Conservation (phyloP, 2,888 invertebrate genomes). For the Lysandra coridon region DNA sequence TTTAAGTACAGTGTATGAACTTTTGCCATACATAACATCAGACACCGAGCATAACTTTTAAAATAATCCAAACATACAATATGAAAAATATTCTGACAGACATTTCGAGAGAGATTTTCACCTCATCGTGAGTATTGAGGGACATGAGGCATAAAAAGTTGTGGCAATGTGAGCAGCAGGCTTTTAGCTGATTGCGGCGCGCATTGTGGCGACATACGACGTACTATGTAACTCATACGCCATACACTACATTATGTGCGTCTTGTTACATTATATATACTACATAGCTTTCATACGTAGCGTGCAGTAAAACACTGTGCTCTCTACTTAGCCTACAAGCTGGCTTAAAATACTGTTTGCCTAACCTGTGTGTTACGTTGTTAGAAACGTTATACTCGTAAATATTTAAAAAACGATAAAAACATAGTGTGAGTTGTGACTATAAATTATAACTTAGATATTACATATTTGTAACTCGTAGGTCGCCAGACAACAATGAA, state of each 20-base stretch:
- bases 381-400: too few species aligned
- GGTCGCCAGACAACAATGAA: not conserved
- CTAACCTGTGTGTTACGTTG: too few species aligned
- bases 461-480: not conserved
- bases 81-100: not conserved
- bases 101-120: not conserved
- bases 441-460: not conserved
- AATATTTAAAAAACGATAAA: too few species aligned
- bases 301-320: not conserved
- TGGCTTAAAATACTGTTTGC: too few species aligned
- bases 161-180: slow-evolving; percentile 29
- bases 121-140: not conserved
- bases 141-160: slow-evolving; percentile 1
- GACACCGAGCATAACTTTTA: too few species aligned
- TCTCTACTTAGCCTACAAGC: too few species aligned
- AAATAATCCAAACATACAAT: too few species aligned
- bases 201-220: slow-evolving; percentile 34
- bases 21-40: too few species aligned
- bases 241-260: not conserved
- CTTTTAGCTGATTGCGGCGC: slow-evolving; percentile 43
- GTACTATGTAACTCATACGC: not conserved
- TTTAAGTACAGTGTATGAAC: too few species aligned
- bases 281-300: not conserved
- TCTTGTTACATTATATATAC: not conserved
- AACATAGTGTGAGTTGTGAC: too few species aligned